phyloP scores from a whole-genome alignment of 2,113 vertebrate genomes.

The Hemiscyllium ocellatum region DNA sequence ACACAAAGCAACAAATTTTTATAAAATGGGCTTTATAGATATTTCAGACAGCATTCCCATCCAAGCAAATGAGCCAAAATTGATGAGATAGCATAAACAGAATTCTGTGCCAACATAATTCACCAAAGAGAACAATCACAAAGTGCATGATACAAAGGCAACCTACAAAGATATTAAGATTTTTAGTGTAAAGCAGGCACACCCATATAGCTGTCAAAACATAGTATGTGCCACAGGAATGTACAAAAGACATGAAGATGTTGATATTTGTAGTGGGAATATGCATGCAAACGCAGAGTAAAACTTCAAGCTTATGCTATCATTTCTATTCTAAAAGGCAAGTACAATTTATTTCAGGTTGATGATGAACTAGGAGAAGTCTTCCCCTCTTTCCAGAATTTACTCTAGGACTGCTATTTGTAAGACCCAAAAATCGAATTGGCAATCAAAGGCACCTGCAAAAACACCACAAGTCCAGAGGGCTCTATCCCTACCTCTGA shows the following conservation, averaged over 20 bases:
- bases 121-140: neutral
- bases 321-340: neutral
- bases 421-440: neutral
- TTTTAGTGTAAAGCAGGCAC: neutral
- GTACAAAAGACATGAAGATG: neutral
- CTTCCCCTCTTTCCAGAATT: neutral
- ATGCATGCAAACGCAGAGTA: neutral
- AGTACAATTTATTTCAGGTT: neutral
- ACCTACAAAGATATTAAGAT: neutral
- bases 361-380: neutral
- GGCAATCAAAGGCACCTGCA: neutral
- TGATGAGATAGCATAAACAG: neutral
- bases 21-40: neutral
- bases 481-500: no score
- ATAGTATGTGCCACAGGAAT: neutral
- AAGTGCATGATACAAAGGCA: neutral
- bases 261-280: neutral
- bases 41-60: neutral
- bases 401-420: neutral
- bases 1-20: neutral
- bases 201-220: neutral
- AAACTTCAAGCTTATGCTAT: neutral
- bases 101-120: neutral
- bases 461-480: no score
- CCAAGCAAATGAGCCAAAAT: neutral